Evolutionary conservation across 2,888 invertebrate species (phyloP).

Genomic region (Neria commutata): DNA sequence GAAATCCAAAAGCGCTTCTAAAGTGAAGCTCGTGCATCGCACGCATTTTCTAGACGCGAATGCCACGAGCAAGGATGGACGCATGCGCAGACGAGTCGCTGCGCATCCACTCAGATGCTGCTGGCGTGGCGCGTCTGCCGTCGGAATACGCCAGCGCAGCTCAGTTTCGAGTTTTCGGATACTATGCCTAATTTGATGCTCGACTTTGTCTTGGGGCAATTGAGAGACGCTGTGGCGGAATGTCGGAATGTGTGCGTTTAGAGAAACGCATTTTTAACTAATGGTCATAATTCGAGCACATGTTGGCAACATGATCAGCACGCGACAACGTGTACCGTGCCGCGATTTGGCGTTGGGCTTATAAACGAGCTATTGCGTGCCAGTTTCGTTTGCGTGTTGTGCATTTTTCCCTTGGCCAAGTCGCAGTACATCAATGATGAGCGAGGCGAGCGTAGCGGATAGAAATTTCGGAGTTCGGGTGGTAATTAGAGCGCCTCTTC

Average conservation of each 20-base stretch:
- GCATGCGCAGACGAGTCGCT: conserved; percentile 4
- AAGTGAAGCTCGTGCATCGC: neutral
- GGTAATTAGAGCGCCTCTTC: conserved; percentile 25
- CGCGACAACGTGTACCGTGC: conserved; percentile 47
- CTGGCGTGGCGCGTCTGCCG: too few species aligned
- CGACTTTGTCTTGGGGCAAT: neutral
- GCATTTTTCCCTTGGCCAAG: conserved; percentile 9
- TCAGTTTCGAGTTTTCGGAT: neutral
- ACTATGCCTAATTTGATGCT: neutral
- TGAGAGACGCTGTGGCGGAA: neutral
- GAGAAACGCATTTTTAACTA: conserved; percentile 39
- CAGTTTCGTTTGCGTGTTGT: conserved; percentile 50
- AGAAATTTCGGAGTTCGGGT: too few species aligned
- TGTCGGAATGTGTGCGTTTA: conserved; percentile 31
- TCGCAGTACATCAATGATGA: neutral
- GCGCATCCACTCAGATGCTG: neutral
- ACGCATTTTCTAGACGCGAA: neutral
- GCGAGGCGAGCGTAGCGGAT: too few species aligned
- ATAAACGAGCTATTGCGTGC: conserved; percentile 53
- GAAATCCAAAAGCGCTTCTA: conserved; percentile 36
- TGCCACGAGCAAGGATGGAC: conserved; percentile 10
- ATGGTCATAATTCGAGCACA: conserved; percentile 33
- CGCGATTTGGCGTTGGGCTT: too few species aligned
- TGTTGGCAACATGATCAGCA: conserved; percentile 34
- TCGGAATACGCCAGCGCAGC: neutral